phyloP scores from a whole-genome alignment of 2,113 vertebrate genomes.

The Calcarius ornatus region DNA sequence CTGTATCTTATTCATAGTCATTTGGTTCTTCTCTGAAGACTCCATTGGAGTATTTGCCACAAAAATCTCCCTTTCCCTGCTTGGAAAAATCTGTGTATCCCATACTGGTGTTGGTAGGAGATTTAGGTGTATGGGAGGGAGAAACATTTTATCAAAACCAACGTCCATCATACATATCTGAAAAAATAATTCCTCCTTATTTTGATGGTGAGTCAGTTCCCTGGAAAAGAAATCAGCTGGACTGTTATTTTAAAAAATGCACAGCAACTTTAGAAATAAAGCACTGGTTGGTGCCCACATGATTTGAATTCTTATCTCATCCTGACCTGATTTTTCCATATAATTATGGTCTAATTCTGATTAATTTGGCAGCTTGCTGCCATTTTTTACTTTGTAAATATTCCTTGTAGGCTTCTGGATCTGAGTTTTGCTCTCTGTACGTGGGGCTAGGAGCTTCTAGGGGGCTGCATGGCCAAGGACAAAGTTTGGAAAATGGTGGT shows the following conservation, averaged over 20 bases:
- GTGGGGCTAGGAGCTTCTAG: background rate
- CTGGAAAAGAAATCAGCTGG: constrained; percentile 23
- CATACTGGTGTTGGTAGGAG: background rate
- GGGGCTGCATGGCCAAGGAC: background rate
- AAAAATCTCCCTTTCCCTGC: constrained; percentile 3
- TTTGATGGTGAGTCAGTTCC: background rate
- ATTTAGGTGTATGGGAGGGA: background rate
- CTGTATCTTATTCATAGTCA: background rate
- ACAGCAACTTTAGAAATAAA: constrained; percentile 20
- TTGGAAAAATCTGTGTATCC: background rate
- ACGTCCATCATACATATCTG: background rate
- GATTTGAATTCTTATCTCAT: constrained; percentile 45
- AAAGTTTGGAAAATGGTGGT: background rate
- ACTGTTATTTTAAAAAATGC: constrained; percentile 15
- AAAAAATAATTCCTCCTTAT: background rate
- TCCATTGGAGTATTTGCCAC: background rate
- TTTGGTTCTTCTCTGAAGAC: background rate
- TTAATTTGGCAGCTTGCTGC: constrained; percentile 23
- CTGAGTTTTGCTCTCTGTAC: background rate
- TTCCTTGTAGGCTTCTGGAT: constrained; percentile 2
- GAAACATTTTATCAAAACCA: background rate
- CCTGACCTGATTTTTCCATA: constrained; percentile 56
- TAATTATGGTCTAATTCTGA: constrained; percentile 53
- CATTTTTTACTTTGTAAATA: background rate
- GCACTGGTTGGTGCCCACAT: background rate